These are phyloP conservation scores for Bombus sylvicola DNA, from an alignment of 1,140 invertebrate genomes.

Conservation along the genomic window DNA sequence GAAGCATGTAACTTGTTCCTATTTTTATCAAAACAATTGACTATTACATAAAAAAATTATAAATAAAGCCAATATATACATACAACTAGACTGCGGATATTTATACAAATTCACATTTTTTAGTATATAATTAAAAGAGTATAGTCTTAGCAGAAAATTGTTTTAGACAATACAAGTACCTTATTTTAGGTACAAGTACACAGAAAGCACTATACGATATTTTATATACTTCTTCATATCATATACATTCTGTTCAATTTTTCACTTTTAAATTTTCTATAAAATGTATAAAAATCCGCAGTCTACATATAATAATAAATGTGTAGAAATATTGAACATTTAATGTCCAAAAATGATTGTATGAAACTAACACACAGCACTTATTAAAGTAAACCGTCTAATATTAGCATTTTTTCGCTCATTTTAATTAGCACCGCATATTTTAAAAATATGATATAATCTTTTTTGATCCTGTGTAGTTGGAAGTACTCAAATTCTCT, in stretches of 20 bases:
- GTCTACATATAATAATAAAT: neutral
- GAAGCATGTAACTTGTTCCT: neutral
- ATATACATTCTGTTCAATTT: too few species aligned
- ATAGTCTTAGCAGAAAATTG: too few species aligned
- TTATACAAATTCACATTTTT: too few species aligned
- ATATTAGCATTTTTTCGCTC: neutral
- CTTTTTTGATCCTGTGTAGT: neutral
- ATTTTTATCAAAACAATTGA: neutral
- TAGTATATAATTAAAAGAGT: too few species aligned
- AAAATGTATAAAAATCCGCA: too few species aligned
- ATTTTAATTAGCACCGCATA: neutral
- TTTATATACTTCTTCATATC: too few species aligned
- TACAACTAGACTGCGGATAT: neutral
- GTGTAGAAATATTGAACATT: neutral
- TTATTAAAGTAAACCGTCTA: neutral
- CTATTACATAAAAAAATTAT: conserved; percentile 1
- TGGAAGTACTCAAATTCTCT: conserved; percentile 26
- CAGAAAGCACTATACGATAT: too few species aligned
- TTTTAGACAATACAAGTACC: too few species aligned
- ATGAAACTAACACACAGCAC: neutral
- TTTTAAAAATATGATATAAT: neutral
- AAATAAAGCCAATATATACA: conserved; percentile 9
- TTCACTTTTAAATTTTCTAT: too few species aligned
- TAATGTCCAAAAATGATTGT: neutral
- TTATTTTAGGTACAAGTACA: too few species aligned